These are phyloP conservation scores for Bergia puertoricense DNA, from an alignment of 92 coral and sea anemone species.

Conservation along the genomic window DNA sequence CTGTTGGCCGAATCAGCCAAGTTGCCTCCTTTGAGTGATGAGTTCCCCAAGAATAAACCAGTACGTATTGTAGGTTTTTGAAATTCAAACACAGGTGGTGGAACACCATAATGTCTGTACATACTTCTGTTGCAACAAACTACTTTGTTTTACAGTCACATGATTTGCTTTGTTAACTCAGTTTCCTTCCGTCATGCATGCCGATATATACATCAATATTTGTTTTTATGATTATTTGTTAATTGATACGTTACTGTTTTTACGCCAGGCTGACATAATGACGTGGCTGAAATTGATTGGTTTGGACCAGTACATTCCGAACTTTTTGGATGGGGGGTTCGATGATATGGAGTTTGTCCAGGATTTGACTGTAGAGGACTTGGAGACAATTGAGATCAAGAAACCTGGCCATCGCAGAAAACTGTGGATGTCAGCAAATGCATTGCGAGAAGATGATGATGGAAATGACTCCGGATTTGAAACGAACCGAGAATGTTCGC, in stretches of 20 bases:
- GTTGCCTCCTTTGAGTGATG: conserved; percentile 43
- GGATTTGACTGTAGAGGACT: conserved; percentile 87
- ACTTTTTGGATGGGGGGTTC: conserved; percentile 95
- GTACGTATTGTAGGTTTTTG: conserved; percentile 44
- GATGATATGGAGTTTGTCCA: conserved; percentile 95
- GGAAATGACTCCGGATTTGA: conserved; percentile 38
- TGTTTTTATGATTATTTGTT: neutral
- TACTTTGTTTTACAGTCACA: neutral
- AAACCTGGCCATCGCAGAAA: conserved; percentile 94
- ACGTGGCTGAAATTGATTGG: conserved; percentile 92
- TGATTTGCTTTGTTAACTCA: no score
- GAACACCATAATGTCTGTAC: neutral
- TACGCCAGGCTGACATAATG: conserved; percentile 76
- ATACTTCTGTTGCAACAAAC: neutral
- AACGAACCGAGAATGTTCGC: conserved; percentile 35
- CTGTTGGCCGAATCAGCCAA: conserved; percentile 83
- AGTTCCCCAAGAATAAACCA: conserved; percentile 69
- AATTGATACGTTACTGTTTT: neutral
- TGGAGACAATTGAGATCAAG: conserved; percentile 84
- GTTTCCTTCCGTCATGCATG: no score
- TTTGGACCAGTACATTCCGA: conserved; percentile 84
- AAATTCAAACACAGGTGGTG: neutral
- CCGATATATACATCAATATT: no score
- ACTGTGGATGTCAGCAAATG: conserved; percentile 84
- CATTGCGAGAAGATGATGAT: conserved; percentile 48